Percentiles rank a stretch among this genome's conserved stretches.
Evolutionary conservation across 1,140 invertebrate species (phyloP).

Genomic region (Drosophila pallidifrons): DNA sequence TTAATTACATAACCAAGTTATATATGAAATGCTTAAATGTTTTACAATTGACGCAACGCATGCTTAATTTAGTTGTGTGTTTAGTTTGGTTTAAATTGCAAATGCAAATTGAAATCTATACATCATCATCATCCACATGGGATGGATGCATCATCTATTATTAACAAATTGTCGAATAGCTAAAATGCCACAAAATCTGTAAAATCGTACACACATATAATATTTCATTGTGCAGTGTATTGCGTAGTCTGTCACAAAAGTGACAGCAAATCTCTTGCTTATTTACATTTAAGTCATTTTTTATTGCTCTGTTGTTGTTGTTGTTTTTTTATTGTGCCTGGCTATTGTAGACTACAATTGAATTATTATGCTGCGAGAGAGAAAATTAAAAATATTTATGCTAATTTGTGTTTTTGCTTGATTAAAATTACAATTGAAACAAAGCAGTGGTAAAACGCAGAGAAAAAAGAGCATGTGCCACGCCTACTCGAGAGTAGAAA

Average conservation of each 20-base stretch:
- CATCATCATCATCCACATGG: background rate
- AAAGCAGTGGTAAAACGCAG: conserved; percentile 17
- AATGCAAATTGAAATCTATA: conserved; percentile 44
- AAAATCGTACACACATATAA: background rate
- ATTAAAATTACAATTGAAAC: conserved; percentile 73
- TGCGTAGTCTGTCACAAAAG: background rate
- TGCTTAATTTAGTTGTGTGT: conserved; percentile 5
- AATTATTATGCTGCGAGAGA: conserved; percentile 42
- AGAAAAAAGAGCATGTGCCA: conserved; percentile 11
- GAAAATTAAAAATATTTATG: conserved; percentile 72
- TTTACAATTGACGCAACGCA: conserved; percentile 8
- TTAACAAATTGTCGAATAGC: background rate
- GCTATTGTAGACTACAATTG: conserved; percentile 23
- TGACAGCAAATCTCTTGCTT: conserved; percentile 10
- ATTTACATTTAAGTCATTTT: conserved; percentile 24
- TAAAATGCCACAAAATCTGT: background rate
- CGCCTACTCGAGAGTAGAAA: conserved; percentile 52
- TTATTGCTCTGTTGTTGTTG: conserved; percentile 5
- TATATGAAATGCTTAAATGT: conserved; percentile 27
- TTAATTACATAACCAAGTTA: conserved; percentile 60
- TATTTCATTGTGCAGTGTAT: background rate
- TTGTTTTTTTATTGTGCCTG: background rate
- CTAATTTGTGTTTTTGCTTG: conserved; percentile 67
- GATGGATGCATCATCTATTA: background rate
- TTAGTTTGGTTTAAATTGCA: conserved; percentile 22